These are phyloP conservation scores for Serilophus lunatus DNA, from an alignment of 2,113 vertebrate genomes.

Conservation along the genomic window DNA sequence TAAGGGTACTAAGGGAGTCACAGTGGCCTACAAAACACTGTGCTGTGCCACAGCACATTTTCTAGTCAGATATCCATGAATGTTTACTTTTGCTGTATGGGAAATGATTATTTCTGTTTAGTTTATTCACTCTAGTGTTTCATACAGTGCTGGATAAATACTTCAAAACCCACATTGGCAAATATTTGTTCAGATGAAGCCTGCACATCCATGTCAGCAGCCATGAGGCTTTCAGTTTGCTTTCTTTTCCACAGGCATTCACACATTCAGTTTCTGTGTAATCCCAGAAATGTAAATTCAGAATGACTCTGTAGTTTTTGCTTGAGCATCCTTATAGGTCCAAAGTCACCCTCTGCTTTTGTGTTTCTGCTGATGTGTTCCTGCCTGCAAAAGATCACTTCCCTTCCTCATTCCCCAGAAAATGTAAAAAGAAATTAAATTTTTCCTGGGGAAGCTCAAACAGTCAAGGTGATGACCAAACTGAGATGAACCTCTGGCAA, in stretches of 20 bases:
- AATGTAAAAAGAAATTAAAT: neutral
- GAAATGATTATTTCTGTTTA: neutral
- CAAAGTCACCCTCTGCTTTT: neutral
- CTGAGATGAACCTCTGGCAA: neutral
- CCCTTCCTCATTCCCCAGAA: neutral
- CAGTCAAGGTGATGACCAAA: neutral
- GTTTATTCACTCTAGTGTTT: neutral
- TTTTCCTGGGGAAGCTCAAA: neutral
- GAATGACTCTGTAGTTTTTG: neutral
- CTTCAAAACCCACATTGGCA: neutral
- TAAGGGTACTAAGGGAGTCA: slow-evolving; percentile 45
- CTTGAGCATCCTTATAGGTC: neutral
- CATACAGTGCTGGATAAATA: neutral
- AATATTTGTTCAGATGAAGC: neutral
- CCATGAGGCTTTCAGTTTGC: neutral
- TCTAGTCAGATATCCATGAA: neutral
- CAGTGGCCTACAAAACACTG: slow-evolving; percentile 1
- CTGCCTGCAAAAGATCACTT: neutral
- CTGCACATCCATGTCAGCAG: neutral
- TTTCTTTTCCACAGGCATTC: neutral
- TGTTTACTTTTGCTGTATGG: neutral
- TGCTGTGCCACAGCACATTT: neutral
- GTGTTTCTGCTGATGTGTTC: neutral
- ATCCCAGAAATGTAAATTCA: neutral
- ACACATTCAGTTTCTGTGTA: neutral